Base-by-base conservation (phyloP, 2,113 vertebrate genomes). In the Martes martes region DNA sequence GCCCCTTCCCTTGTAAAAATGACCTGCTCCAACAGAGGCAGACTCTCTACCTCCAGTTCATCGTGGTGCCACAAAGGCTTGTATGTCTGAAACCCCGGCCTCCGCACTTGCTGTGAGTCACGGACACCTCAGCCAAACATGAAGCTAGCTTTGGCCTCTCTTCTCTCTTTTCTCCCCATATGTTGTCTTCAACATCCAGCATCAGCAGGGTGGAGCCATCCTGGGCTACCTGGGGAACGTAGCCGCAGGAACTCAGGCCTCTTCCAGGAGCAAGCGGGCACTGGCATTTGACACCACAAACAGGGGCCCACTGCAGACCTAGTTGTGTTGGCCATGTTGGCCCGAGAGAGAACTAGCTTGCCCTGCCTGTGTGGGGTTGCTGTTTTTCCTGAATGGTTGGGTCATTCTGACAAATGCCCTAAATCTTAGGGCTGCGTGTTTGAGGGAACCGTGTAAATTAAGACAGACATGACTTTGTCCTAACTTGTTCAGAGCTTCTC, bases 71-170 rank as follows among this genome's bases (percentile, higher is more conserved):
- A 59, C 59, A 31, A 78, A 92, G 79, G 55, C 55, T 50, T 39
- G 36, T 79, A 65, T 69, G 52, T 92, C 79, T 96, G 45, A 94
- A 97, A 87, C 83, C 97, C 92, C 11, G 90, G 52, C 94, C 94
- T 89, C n/a, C 83, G 3, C 57, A 71, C 87, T 95, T 65, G 28
- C 14, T 86, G 28, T 95, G 94, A 97, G 92, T 94, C 97, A 97
- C 84, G 59, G 57, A 50, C 61, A 55, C 74, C 42, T 92, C 88
- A 92, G 92, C 89, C 87, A 91, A 73, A 67, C 67, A 36, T 74
- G 69, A 69, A 87, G 86, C 92, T 91, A 92, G 86, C 96, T 97
- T 79, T 76, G 92, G 86, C 94, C 95, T 91, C 90, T 97, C 88
- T 93, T 36, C 94, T 89, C 87, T 97, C 84, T 93, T 45, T 94